Conservation (phyloP, 2,113 vertebrate species). For the Steatornis caripensis region DNA sequence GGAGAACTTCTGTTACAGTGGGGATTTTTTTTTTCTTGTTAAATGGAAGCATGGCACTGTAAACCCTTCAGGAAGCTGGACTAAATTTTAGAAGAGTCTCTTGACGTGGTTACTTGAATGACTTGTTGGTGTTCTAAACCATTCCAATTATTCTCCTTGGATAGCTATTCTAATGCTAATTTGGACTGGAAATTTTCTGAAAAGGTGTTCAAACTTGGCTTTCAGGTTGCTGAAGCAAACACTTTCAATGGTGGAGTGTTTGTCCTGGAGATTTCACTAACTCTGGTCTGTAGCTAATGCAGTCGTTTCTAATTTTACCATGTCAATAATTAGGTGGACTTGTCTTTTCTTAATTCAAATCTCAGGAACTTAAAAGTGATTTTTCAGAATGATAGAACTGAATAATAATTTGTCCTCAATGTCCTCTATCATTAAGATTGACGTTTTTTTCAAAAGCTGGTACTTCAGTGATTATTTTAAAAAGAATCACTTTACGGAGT, state of each 20-base stretch:
- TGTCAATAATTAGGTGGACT: background rate
- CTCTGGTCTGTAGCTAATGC: background rate
- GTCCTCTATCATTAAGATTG: background rate
- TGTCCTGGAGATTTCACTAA: background rate
- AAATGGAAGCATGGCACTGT: background rate
- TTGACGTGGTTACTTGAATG: background rate
- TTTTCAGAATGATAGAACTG: background rate
- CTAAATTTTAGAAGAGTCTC: background rate
- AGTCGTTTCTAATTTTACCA: background rate
- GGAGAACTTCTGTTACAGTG: background rate
- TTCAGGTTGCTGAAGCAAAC: background rate
- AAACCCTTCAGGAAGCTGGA: background rate
- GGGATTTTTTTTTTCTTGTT: background rate
- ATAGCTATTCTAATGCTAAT: background rate
- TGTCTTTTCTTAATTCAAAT: background rate
- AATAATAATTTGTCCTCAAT: slow-evolving; percentile 16
- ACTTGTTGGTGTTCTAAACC: background rate
- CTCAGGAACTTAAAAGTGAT: slow-evolving; percentile 47
- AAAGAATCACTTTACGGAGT: background rate
- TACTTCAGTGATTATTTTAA: background rate
- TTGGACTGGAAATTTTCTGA: background rate
- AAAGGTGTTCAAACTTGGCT: background rate
- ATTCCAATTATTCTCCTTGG: background rate
- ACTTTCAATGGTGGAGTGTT: background rate
- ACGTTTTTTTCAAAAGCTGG: background rate